Evolutionary conservation across 2,888 invertebrate genomes (phyloP).

Genomic region (Pseudanteris insignis): DNA sequence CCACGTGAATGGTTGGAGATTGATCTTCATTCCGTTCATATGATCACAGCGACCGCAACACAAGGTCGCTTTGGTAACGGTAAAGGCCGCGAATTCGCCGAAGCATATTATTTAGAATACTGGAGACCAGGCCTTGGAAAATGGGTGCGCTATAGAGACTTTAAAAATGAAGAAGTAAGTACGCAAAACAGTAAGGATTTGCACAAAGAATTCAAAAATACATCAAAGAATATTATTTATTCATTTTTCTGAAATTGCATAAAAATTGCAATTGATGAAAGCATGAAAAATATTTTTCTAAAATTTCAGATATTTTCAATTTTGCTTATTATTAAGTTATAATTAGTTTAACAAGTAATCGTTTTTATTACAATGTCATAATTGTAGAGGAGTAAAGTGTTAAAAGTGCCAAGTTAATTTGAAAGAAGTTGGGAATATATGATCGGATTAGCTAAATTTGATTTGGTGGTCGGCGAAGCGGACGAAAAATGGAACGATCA

Average conservation of each 20-base stretch:
- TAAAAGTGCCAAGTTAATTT: no score
- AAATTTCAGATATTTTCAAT: no score
- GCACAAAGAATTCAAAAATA: no score
- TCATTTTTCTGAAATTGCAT: no score
- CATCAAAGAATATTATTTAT: no score
- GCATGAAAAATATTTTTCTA: no score
- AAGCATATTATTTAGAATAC: constrained; percentile 74
- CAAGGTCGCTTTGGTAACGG: constrained; percentile 80
- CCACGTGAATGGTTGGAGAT: constrained; percentile 71
- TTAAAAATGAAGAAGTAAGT: constrained; percentile 71
- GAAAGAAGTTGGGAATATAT: not conserved
- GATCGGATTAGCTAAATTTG: not conserved
- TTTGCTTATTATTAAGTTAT: no score
- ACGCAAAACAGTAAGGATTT: no score
- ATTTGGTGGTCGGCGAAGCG: not conserved
- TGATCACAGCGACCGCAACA: constrained; percentile 73
- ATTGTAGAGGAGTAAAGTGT: no score
- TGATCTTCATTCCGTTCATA: constrained; percentile 71
- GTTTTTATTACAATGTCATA: no score
- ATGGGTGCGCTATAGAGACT: constrained; percentile 73
- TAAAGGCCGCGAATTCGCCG: constrained; percentile 75
- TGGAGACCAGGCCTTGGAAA: constrained; percentile 71
- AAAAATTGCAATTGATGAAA: no score
- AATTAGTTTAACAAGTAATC: no score
- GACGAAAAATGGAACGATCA: constrained; percentile 2